Evolutionary conservation across 1,140 invertebrate species (phyloP).

Genomic region (Ectropis grisescens): DNA sequence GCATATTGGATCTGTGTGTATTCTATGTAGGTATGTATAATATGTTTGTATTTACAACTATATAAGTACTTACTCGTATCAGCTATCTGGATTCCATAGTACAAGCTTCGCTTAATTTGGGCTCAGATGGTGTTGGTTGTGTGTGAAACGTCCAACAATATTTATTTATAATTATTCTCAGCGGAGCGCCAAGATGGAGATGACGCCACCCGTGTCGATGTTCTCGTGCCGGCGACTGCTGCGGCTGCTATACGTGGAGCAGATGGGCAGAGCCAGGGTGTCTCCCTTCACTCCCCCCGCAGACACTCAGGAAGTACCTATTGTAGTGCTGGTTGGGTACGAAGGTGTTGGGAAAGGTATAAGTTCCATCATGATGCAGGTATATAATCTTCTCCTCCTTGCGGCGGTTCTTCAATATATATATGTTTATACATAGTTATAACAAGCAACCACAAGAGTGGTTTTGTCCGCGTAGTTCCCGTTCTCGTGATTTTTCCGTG

Average conservation of each 20-base stretch:
- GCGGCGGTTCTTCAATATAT: background rate
- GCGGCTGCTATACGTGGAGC: constrained; percentile 46
- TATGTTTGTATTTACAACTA: no score
- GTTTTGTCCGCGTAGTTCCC: no score
- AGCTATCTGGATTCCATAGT: no score
- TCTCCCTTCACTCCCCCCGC: constrained; percentile 36
- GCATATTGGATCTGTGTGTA: no score
- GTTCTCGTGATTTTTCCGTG: no score
- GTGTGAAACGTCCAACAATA: no score
- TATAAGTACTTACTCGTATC: no score
- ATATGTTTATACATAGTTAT: no score
- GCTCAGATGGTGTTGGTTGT: no score
- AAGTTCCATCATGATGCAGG: background rate
- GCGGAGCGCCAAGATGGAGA: constrained; percentile 41
- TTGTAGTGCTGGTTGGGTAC: constrained; percentile 46
- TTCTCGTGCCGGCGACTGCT: constrained; percentile 38
- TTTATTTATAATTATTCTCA: no score
- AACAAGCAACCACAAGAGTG: no score
- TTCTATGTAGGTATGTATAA: background rate
- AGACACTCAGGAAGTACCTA: constrained; percentile 39
- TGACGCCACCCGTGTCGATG: constrained; percentile 27
- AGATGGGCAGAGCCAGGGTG: constrained; percentile 34
- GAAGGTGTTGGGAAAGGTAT: constrained; percentile 57
- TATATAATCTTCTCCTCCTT: background rate
- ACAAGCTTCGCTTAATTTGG: no score